Conservation (phyloP, 2,113 vertebrate genomes). For the Myrmecophaga tridactyla region DNA sequence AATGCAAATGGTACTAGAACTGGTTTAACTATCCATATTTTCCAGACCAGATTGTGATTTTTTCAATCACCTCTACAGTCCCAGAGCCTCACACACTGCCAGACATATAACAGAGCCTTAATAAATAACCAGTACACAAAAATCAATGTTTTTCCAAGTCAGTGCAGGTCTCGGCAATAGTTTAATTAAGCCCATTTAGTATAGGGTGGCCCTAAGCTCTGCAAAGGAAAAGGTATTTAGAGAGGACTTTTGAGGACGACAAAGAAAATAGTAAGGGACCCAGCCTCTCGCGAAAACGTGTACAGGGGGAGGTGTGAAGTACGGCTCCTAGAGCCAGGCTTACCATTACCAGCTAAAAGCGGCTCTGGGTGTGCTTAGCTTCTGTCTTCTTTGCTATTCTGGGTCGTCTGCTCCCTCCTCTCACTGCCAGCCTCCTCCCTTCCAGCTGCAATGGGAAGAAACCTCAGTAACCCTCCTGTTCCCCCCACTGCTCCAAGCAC, state of each 20-base stretch:
- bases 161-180: too few species aligned
- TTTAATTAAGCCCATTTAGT: background rate
- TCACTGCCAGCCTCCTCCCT: constrained; percentile 41
- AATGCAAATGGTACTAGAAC: background rate
- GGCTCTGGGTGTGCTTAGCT: constrained; percentile 17
- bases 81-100: background rate
- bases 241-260: background rate
- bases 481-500: background rate
- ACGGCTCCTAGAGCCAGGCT: background rate
- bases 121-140: background rate
- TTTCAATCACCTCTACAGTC: background rate
- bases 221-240: constrained; percentile 11
- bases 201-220: background rate
- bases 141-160: background rate
- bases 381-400: constrained; percentile 49
- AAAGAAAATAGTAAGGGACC: background rate
- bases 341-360: constrained; percentile 42
- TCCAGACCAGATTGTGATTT: background rate
- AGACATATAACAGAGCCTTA: background rate
- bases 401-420: constrained; percentile 20
- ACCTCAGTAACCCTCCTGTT: background rate
- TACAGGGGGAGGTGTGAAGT: background rate
- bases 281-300: background rate
- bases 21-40: background rate
- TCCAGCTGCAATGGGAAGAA: constrained; percentile 41